Evolutionary conservation across 2,888 invertebrate genomes (phyloP), one percentile per base, ranked within the genome.

Genomic region (Drosophila percnosoma): DNA sequence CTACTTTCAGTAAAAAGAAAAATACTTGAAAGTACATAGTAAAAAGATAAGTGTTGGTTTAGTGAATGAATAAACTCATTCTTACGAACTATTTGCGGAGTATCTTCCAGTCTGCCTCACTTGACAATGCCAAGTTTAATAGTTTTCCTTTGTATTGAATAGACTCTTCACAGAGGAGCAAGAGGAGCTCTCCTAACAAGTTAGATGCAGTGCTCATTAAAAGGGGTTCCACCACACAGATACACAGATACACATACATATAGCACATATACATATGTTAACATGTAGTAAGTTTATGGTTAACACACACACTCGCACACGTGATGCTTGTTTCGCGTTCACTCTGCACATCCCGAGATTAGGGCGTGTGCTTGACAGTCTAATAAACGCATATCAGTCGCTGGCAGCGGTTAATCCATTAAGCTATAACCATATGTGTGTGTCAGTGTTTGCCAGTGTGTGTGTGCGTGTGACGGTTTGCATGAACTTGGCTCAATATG

Each of bases 401-500:
- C 75, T 80, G 80, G 65, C 80, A 87, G 82, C 76, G 77, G 78
- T 85, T 91, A 91, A 91, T 91, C 90, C 91, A 90, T 90, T 91
- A 91, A 86, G 82, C 81, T 72, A 65, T 84, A 80, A 73, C 70
- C 21, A 24, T 15, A 45, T 52, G n/a, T 45, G 70, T 60, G 53
- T 33, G 53, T 45, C 27, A 27, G 27, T 29, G 69, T 55, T 40
- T 40, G 49, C 36, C 33, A 33, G 24, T 40, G 31, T 57, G 53
- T 75, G 71, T 63, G 60, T 62, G 61, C 45, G 72, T 52, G 40
- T 45, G 71, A 70, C 57, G 48, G 70, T 70, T 73, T 64, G 49
- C 51, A 59, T 69, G 58, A 78, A 59, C 61, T 68, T 60, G 48
- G 42, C 72, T 82, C 73, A 77, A 89, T 84, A 78, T 86, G 88